A percentile compares a stretch with the other conserved stretches of the same genome.
Conservation (phyloP, 2,113 vertebrate genomes). For the Alouatta palliata region DNA sequence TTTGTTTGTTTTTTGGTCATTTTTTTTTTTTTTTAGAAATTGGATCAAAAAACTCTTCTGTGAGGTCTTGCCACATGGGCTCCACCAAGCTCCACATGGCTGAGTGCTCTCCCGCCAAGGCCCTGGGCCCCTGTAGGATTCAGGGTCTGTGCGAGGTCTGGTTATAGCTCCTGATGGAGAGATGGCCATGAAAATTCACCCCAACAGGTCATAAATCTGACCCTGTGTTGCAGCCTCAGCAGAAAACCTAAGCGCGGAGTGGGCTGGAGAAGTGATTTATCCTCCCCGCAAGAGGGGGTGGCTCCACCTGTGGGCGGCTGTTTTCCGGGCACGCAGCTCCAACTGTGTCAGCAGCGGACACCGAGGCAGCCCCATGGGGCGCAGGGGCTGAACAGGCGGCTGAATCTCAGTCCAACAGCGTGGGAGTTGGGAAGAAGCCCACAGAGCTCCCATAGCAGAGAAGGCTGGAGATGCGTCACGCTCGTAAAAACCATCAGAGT, state of each 20-base stretch:
- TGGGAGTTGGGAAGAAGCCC: no score
- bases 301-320: accelerated
- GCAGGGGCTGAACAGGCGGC: accelerated
- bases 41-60: neutral
- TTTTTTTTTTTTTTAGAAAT: neutral
- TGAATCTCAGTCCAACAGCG: accelerated
- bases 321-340: neutral
- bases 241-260: neutral
- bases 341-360: constrained; percentile 35
- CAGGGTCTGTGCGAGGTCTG: accelerated
- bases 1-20: neutral
- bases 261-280: neutral
- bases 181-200: neutral
- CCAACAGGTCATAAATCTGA: constrained; percentile 52
- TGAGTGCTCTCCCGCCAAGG: neutral
- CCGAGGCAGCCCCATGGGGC: accelerated
- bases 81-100: neutral
- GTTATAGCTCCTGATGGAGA: neutral
- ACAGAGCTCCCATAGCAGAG: accelerated
- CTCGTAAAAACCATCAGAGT: accelerated
- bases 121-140: neutral
- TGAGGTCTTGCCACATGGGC: neutral
- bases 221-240: constrained; percentile 38
- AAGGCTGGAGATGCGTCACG: accelerated
- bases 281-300: accelerated